Percentiles rank a stretch among this genome's conserved stretches.
phyloP scores from a whole-genome alignment of 2,113 vertebrate species.

The Corythaixoides concolor region DNA sequence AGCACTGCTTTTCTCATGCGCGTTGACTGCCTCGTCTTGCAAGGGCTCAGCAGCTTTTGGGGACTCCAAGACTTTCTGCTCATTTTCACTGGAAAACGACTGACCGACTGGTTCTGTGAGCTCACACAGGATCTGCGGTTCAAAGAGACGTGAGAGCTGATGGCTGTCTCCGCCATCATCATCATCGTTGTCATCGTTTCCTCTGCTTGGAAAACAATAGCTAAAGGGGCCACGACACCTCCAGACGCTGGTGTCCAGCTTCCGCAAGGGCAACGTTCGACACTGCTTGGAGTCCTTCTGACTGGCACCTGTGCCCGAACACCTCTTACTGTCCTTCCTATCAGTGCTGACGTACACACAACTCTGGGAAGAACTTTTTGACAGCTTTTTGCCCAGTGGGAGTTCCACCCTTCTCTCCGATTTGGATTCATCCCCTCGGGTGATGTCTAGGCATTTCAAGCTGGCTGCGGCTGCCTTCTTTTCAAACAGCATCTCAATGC shows the following conservation, averaged over 20 bases:
- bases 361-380: constrained; percentile 86
- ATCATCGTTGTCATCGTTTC: constrained; percentile 80
- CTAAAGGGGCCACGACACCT: constrained; percentile 85
- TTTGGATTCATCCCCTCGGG: constrained; percentile 73
- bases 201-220: constrained; percentile 86
- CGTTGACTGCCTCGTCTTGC: constrained; percentile 51
- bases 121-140: constrained; percentile 35
- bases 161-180: constrained; percentile 74
- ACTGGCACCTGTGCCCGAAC: constrained; percentile 61
- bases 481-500: constrained; percentile 80
- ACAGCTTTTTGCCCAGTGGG: constrained; percentile 82
- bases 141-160: constrained; percentile 65
- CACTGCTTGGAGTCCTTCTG: constrained; percentile 86
- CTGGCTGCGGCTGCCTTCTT: constrained; percentile 79
- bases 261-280: constrained; percentile 79
- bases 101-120: constrained; percentile 9
- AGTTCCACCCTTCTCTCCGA: constrained; percentile 73
- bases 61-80: constrained; percentile 58
- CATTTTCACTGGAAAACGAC: constrained; percentile 15
- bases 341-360: constrained; percentile 75
- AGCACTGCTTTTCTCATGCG: constrained; percentile 65
- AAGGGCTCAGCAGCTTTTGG: constrained; percentile 11
- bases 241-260: constrained; percentile 79
- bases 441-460: constrained; percentile 73
- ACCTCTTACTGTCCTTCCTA: constrained; percentile 69